These are phyloP conservation scores for Antheraea mylitta DNA, from an alignment of 1,140 invertebrate genomes.

Conservation along the genomic window DNA sequence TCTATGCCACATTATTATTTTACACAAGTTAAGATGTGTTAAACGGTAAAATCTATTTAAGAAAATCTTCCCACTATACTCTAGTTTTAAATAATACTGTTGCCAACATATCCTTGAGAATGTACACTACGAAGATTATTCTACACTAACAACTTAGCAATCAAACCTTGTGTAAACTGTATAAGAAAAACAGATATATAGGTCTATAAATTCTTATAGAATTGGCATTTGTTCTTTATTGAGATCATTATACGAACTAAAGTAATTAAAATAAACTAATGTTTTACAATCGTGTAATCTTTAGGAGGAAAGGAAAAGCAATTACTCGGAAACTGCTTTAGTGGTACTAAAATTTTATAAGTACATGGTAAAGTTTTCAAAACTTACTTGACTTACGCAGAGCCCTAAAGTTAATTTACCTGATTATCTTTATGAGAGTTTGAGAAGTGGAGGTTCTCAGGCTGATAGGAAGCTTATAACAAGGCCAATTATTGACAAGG, in stretches of 20 bases:
- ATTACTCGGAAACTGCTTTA: conserved; percentile 2
- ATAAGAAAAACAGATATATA: not conserved
- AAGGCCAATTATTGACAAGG: not conserved
- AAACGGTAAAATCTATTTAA: too few species aligned
- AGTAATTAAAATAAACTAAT: conserved; percentile 4
- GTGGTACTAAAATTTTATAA: conserved; percentile 1
- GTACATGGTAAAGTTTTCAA: not conserved
- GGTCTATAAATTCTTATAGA: not conserved
- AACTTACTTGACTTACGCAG: not conserved
- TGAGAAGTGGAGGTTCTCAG: not conserved
- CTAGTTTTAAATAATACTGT: too few species aligned
- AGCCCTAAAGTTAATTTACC: not conserved
- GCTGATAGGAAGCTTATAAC: not conserved
- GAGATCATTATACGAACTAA: not conserved
- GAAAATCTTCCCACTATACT: too few species aligned
- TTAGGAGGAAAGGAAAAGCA: not conserved
- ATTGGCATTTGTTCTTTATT: not conserved
- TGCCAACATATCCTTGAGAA: too few species aligned
- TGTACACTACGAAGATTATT: too few species aligned
- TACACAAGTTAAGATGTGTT: too few species aligned
- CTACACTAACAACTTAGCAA: too few species aligned
- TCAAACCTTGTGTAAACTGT: too few species aligned
- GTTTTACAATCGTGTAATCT: not conserved
- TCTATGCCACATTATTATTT: too few species aligned
- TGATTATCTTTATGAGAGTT: not conserved